Evolutionary conservation across 2,888 invertebrate species (phyloP), one percentile per base, ranked within the genome.

Genomic region (Cactoblastis cactorum): DNA sequence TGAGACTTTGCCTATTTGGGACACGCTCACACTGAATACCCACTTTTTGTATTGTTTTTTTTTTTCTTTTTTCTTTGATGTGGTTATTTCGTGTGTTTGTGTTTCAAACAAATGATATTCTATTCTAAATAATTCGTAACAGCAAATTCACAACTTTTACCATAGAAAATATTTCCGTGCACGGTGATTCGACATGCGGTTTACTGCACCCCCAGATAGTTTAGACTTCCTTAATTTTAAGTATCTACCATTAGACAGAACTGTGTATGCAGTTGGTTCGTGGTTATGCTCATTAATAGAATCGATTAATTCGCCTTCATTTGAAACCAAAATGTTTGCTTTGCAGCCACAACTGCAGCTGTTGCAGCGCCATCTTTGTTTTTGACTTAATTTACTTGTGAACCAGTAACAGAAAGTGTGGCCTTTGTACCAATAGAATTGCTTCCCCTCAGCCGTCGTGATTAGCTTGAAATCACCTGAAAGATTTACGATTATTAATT

Each of bases 401-500:
- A 14, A 32, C 17, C 32, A 32, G 45, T 32, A 45, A 9, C 32
- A 45, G 32, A 32, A 45, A 3, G 45, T 28, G 14, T 32, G 24
- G 6, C 45, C 45, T 15, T 45, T 28, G 4, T 32, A 24, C 28
- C 32, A 45, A 45, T 45, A 45, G 4, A 45, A 32, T 15, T 45
- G 28, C 17, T 22, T 22, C 5, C 19, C 46, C 3, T 45, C 32
- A 17, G 15, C 9, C 32, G 17, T 45, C 8, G 28, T 43, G 3
- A 45, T 45, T 32, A 32, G 45, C 12, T 32, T 28, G 17, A 45
- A 45, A 32, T 45, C 32, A 45, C 6, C 45, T 45, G 45, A 5
- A 45, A 45, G 45, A 32, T n/a, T n/a, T n/a, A n/a, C n/a, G n/a
- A n/a, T n/a, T n/a, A n/a, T n/a, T n/a, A n/a, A n/a, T n/a, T n/a